A percentile compares a stretch with the other conserved stretches of the same genome.
Evolutionary conservation across 2,888 invertebrate species (phyloP).

Genomic region (Chrysotoxum bicinctum): DNA sequence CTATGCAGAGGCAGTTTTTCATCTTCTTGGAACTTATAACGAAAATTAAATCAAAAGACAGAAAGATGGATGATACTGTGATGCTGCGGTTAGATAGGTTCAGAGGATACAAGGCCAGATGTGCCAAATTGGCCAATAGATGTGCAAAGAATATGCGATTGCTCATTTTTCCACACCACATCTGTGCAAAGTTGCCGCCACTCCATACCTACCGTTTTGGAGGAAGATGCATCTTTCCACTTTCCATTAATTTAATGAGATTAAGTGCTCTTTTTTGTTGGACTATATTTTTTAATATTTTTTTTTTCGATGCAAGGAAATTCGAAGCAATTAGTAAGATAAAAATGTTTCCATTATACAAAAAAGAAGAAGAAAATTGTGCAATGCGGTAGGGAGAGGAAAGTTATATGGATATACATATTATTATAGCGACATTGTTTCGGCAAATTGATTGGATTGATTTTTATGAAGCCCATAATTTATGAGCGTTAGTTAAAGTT

Average conservation of each 20-base stretch:
- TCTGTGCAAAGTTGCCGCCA: conserved; percentile 14
- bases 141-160: conserved; percentile 58
- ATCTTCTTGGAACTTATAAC: not conserved
- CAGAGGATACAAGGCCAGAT: conserved; percentile 48
- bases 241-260: conserved; percentile 59
- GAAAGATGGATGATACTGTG: not conserved
- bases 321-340: conserved; percentile 25
- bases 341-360: not conserved
- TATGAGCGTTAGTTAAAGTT: no score
- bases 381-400: conserved; percentile 22
- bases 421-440: not conserved
- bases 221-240: conserved; percentile 47
- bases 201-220: not conserved
- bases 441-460: conserved; percentile 9
- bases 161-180: conserved; percentile 45
- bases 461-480: not conserved
- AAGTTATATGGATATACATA: not conserved
- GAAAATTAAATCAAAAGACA: conserved; percentile 38
- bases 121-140: conserved; percentile 68
- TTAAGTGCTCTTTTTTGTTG: conserved; percentile 43
- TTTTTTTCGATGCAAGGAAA: conserved; percentile 41
- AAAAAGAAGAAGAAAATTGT: not conserved
- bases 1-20: conserved; percentile 40
- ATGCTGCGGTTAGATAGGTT: conserved; percentile 18
- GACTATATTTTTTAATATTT: not conserved